phyloP scores from a whole-genome alignment of 2,113 vertebrate genomes.

The Synodontis membranacea region DNA sequence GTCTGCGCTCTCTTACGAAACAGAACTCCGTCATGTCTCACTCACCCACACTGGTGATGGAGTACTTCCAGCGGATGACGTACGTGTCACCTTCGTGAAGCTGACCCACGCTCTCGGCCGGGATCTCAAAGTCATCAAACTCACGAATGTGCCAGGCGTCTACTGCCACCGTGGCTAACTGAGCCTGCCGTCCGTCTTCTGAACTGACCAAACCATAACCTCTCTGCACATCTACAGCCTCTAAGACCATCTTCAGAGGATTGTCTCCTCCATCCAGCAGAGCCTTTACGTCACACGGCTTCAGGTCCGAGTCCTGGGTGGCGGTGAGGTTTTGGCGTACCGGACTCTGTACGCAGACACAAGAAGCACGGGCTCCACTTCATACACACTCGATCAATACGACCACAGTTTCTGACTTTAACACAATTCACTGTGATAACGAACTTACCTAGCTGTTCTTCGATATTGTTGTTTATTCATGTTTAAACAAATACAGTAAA shows the following conservation, averaged over 20 bases:
- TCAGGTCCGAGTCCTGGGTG: conserved; percentile 68
- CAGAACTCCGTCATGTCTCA: not conserved
- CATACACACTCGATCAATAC: not conserved
- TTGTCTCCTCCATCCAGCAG: conserved; percentile 63
- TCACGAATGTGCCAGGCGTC: conserved; percentile 78
- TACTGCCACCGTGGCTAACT: conserved; percentile 69
- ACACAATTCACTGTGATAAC: not conserved
- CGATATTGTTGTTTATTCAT: not conserved
- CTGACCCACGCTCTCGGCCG: conserved; percentile 70
- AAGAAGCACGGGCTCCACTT: not conserved
- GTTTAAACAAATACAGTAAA: not conserved
- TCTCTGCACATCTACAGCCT: conserved; percentile 75
- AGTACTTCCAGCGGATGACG: conserved; percentile 80
- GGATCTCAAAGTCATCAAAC: conserved; percentile 72
- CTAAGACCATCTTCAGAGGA: conserved; percentile 63
- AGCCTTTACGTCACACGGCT: conserved; percentile 66
- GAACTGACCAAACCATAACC: conserved; percentile 71
- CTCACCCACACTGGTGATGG: conserved; percentile 74
- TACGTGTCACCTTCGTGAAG: conserved; percentile 76
- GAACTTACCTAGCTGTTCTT: not conserved
- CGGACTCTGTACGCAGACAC: conserved; percentile 62
- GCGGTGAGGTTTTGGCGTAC: conserved; percentile 42
- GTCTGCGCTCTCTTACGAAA: not conserved
- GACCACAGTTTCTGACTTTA: not conserved
- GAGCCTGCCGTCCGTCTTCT: conserved; percentile 71